phyloP scores from a whole-genome alignment of 2,113 vertebrate genomes.

The Lanius collurio region DNA sequence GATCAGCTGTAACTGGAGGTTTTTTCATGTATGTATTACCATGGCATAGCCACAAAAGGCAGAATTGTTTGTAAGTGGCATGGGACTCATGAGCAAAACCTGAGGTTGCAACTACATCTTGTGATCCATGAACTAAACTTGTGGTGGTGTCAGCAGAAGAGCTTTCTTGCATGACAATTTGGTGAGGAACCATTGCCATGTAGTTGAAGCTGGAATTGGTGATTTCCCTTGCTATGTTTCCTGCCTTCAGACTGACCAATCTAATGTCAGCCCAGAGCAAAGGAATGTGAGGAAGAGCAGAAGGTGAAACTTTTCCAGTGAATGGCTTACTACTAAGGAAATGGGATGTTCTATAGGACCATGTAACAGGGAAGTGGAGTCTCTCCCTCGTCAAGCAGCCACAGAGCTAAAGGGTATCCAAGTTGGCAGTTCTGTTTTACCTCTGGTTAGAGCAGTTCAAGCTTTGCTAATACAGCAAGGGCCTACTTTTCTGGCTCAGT shows the following conservation, averaged over 20 bases:
- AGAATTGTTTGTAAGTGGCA: neutral
- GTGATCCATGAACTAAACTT: neutral
- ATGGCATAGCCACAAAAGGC: neutral
- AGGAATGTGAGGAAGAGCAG: neutral
- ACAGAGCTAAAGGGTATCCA: neutral
- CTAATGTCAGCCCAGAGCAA: neutral
- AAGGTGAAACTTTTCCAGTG: neutral
- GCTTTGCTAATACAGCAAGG: neutral
- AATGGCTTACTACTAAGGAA: neutral
- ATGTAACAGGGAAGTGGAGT: neutral
- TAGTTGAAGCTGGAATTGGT: neutral
- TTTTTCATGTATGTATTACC: neutral
- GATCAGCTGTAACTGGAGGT: neutral
- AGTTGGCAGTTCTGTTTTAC: neutral
- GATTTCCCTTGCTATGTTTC: neutral
- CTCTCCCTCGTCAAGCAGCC: neutral
- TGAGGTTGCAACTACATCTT: neutral
- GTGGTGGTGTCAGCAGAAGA: neutral
- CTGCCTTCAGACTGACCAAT: neutral
- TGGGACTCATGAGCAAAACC: neutral
- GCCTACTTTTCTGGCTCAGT: neutral
- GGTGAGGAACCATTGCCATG: neutral
- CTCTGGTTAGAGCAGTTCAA: neutral
- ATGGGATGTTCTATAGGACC: accelerated
- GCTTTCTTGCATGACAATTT: neutral